Evolutionary conservation across 2,888 invertebrate species (phyloP), one percentile per base, ranked within the genome.

Genomic region (Theodoxus fluviatilis): DNA sequence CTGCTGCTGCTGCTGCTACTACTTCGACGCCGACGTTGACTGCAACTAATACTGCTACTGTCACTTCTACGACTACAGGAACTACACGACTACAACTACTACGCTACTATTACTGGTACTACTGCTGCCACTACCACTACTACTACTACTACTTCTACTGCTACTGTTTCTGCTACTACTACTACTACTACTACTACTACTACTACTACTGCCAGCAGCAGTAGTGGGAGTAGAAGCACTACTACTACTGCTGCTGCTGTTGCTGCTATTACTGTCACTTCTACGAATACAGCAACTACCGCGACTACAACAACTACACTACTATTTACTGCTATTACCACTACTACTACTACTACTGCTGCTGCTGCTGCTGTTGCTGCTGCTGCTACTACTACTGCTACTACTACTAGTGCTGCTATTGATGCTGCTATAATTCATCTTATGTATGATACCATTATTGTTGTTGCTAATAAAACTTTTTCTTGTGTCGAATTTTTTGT

Each of bases 151-250:
- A 55, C 55, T 55, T 18, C 55, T 55, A 55, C 55, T 55, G 22
- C 55, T 55, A 55, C 55, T 55, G 22, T 22, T 55, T 18, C 55
- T 55, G 22, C 55, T 55, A 55, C 55, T 55, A 55, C 55, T 55
- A 55, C 55, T 55, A 55, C 55, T 55, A 55, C 55, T 55, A 55
- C 55, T 55, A 55, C 55, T 55, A 55, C 55, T 55, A 55, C 22
- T 55, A 55, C 55, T 55, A 55, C 55, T 55, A 55, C 55, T 22
- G 22, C 55, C 22, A 55, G 15, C 22, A 55, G 15, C 22, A 55
- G 15, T 55, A 55, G 15, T 55, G 22, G 15, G 9, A 55, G 15
- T 55, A 55, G 15, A 18, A 55, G 15, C 22, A 55, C 55, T 55
- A 55, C 55, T 55, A 55, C 55, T 55, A 22, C 55, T 55, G 22